A percentile compares a stretch with the other conserved stretches of the same genome.
These are phyloP conservation scores for Marisa cornuarietis DNA, from an alignment of 1,140 invertebrate genomes.

Conservation along the genomic window DNA sequence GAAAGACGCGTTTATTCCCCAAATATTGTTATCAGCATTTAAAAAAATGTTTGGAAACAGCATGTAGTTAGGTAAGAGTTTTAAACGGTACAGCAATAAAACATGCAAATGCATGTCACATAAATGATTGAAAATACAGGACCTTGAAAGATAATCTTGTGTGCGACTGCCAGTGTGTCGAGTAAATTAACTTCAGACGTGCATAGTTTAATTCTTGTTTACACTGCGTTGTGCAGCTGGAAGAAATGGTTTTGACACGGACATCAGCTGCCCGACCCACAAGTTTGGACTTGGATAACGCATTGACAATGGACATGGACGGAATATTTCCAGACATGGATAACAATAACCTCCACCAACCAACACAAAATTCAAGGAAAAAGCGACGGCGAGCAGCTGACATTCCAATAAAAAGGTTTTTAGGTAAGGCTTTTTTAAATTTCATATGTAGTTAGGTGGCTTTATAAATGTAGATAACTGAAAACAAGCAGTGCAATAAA, in stretches of 20 bases:
- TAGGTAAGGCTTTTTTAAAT: slow-evolving; percentile 41
- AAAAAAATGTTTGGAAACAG: no score
- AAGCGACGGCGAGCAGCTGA: slow-evolving; percentile 58
- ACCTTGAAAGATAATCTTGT: not conserved
- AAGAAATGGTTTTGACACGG: slow-evolving; percentile 45
- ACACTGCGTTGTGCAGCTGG: slow-evolving; percentile 40
- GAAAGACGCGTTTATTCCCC: not conserved
- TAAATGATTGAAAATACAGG: no score
- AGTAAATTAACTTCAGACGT: not conserved
- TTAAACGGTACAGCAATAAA: no score
- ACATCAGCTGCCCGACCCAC: slow-evolving; percentile 48
- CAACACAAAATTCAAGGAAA: slow-evolving; percentile 46
- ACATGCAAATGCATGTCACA: no score
- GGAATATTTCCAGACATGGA: slow-evolving; percentile 44
- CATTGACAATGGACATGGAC: slow-evolving; percentile 53
- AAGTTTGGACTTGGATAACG: slow-evolving; percentile 55
- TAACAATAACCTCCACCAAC: slow-evolving; percentile 41
- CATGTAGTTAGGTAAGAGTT: no score
- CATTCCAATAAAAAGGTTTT: slow-evolving; percentile 58
- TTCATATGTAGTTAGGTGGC: no score
- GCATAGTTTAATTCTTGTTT: not conserved
- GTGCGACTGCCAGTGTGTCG: not conserved
- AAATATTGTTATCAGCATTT: no score
- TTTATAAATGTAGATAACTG: no score
- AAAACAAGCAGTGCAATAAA: no score